Base-by-base conservation (phyloP, 2,797 vertebrate genomes). In the Tympanoctomys barrerae region DNA sequence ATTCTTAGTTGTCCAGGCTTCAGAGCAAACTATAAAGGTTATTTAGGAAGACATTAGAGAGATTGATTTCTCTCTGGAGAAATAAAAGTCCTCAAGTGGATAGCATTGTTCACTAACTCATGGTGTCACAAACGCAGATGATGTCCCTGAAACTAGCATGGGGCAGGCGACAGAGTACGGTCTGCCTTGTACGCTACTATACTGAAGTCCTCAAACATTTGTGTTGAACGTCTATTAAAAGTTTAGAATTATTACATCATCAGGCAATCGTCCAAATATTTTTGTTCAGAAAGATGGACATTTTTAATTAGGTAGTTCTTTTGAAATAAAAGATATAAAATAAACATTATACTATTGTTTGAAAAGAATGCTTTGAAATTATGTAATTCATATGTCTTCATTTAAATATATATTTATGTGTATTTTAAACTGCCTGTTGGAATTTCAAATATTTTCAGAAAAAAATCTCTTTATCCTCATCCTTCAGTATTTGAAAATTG, bases 391-490 rank as follows among this genome's bases (percentile, higher is more conserved):
- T 33, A 18, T 0, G 21, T 86, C 8, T 66, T 89, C 82, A 78
- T 73, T 18, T 54, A 81, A 80, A 61, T 49, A 49, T 75, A 46
- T 14, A 57, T 73, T n/a, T 95, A 28, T 42, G 62, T 94, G 95
- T 78, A 52, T 95, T 18, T 88, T 86, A 93, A 96, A 16, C 3
- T 94, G 9, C 1, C 1, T 94, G 1, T 92, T 95, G 73, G 66
- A n/a, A 86, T 92, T 54, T 66, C 95, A 93, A 97, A 85, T 16
- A 89, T 93, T 70, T 94, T 95, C 81, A 71, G 82, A 52, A 92
- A 78, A 82, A 78, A 82, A 90, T 57, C 33, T 49, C 0, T 52
- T 96, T 28, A 42, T 95, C 13, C 31, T 75, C 2, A 91, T 1
- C 3, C 19, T 42, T 91, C 33, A 70, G 39, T 36, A 80, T 71